phyloP scores from a whole-genome alignment of 2,113 vertebrate genomes.

The Sphyrna mokarran region DNA sequence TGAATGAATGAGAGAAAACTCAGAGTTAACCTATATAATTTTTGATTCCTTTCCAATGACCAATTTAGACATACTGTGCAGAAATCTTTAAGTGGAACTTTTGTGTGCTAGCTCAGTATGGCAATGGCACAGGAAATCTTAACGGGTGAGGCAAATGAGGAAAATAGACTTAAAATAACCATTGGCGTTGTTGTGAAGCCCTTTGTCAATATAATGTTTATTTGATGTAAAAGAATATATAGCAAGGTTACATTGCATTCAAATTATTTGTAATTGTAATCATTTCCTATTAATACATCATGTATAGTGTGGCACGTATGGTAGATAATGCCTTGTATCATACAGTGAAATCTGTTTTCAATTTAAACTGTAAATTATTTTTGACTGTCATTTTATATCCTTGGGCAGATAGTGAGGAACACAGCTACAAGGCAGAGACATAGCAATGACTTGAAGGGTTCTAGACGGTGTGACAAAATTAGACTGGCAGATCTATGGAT shows the following conservation, averaged over 20 bases:
- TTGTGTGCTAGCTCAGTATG: not conserved
- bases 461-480: constrained; percentile 45
- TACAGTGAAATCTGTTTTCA: constrained; percentile 52
- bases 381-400: constrained; percentile 51
- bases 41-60: not conserved
- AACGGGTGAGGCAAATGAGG: not conserved
- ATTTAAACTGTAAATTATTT: constrained; percentile 43
- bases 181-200: not conserved
- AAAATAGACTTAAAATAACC: not conserved
- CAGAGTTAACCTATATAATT: not conserved
- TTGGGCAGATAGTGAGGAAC: constrained; percentile 47
- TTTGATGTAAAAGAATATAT: not conserved
- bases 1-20: not conserved
- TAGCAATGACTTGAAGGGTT: constrained; percentile 38
- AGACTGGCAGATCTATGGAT: constrained; percentile 45
- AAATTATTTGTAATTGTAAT: constrained; percentile 37
- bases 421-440: constrained; percentile 42
- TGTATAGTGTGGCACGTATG: constrained; percentile 41
- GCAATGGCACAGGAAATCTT: not conserved
- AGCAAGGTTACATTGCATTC: not conserved
- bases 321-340: not conserved
- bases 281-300: constrained; percentile 28
- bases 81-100: not conserved
- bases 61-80: not conserved
- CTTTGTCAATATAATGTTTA: not conserved